Base-by-base conservation (phyloP, 2,888 invertebrate species). In the Athrips mouffetella region DNA sequence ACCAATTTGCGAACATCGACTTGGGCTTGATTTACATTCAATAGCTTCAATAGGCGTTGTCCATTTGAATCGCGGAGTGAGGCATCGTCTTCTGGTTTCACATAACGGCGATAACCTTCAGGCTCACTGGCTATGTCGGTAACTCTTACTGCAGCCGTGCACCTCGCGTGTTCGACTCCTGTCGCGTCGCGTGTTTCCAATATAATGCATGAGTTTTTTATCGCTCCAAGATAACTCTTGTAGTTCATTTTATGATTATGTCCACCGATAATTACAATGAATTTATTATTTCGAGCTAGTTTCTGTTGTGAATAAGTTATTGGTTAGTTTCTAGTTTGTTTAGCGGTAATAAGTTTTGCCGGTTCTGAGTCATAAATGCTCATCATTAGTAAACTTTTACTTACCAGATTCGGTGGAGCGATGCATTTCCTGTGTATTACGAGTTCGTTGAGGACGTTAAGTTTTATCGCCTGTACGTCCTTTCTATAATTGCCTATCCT, bases 81-180 rank as follows among this genome's bases (percentile, higher is more conserved):
- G n/a, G n/a, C n/a, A n/a, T n/a, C 13, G 35, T 18, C 35, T 35
- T 20, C 16, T 35, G 18, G 35, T 16, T 10, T 20, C 7, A 35
- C 3, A 11, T 33, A 3, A 5, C 10, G 16, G 4, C 4, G n/a
- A 2, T 27, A n/a, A 27, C 27, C n/a, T 27, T 16, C 37, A 41
- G 16, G 10, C 13, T 41, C 5, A 15, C 7, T 13, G 41, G 35
- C 15, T 18, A 15, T 27, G 10, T 3, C 10, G 5, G 3, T 16
- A 37, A 37, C 37, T n/a, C 16, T 16, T 16, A 35, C 33, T 15
- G 40, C 15, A 27, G 25, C 16, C 41, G 21, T 40, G 46, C 37
- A 31, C 50, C 45, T 49, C 53, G 51, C 53, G 40, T 53, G 53
- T 10, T 21, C 20, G 7, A 7, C n/a, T n/a, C n/a, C n/a, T n/a